Evolutionary conservation across 2,113 vertebrate species (phyloP), one percentile per base, ranked within the genome.

Genomic region (Gymnocephalus cernua): DNA sequence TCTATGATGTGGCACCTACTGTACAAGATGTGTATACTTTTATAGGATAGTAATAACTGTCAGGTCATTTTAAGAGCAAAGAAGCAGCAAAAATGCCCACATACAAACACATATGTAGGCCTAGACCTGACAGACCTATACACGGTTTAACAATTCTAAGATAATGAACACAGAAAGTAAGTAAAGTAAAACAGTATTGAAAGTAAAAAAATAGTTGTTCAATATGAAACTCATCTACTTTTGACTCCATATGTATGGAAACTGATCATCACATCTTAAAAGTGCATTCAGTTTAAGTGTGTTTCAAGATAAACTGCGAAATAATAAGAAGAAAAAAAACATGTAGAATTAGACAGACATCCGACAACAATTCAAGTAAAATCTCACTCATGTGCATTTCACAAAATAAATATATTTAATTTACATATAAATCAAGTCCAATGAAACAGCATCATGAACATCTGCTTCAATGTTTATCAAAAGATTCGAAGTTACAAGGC

Each of bases 351-450:
- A 32, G 14, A 48, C 10, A 27, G 56, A 6, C 44, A 58, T 38
- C 11, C n/a, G 21, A 47, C n/a, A 71, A 41, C n/a, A 74, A 53
- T 4, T 56, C 25, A 50, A 61, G 18, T 45, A 73, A 54, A 64
- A 47, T 70, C 5, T 66, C 47, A 61, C 23, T 66, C 29, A 48
- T 69, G 29, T 66, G 9, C 11, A 51, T 75, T 66, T 47, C 12
- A 45, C 48, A 48, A 38, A 80, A 79, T 61, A 86, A 72, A 85
- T 70, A 70, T 65, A 4, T 65, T 1, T 29, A 38, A 25, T 27
- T 18, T 62, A 41, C 18, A 80, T 67, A 61, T 51, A 63, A 83
- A 73, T 51, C 16, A 66, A 73, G 47, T 61, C 44, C 2, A 62
- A 23, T 12, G 6, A 72, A 61, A 54, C 10, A 4, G 11, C 21